Conservation (phyloP, 2,888 invertebrate genomes). For the Aricia artaxerxes region DNA sequence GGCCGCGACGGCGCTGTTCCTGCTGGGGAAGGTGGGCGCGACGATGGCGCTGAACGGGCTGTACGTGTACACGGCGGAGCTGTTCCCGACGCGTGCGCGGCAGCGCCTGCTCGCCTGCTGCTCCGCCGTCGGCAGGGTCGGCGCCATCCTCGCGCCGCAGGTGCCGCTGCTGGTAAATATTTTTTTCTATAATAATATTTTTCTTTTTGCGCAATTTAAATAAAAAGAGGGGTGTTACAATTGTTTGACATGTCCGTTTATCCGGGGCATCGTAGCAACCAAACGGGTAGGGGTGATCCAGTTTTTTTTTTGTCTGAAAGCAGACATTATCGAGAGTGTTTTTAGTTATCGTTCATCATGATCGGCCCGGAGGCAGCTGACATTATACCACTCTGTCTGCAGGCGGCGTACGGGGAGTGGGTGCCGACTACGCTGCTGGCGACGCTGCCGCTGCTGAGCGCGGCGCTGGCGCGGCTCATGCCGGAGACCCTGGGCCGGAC, state of each 20-base stretch:
- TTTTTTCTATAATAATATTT: not conserved
- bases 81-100: slow-evolving; percentile 86
- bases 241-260: too few species aligned
- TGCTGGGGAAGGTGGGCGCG: slow-evolving; percentile 83
- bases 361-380: not conserved
- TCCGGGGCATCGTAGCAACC: too few species aligned
- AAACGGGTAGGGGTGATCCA: too few species aligned
- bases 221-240: too few species aligned
- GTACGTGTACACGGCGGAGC: slow-evolving; percentile 86
- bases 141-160: slow-evolving; percentile 86
- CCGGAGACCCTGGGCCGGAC: slow-evolving; percentile 82
- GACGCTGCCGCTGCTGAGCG: slow-evolving; percentile 76
- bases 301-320: too few species aligned
- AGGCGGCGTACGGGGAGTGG: slow-evolving; percentile 64
- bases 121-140: slow-evolving; percentile 85
- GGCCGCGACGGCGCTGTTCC: slow-evolving; percentile 68
- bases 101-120: slow-evolving; percentile 85
- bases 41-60: slow-evolving; percentile 84
- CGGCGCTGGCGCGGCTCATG: slow-evolving; percentile 75
- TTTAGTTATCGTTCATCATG: too few species aligned
- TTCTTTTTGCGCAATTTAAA: too few species aligned
- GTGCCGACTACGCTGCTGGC: slow-evolving; percentile 77
- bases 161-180: slow-evolving; percentile 81
- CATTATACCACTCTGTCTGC: slow-evolving; percentile 9
- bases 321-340: too few species aligned